A percentile compares a stretch with the other conserved stretches of the same genome.
Evolutionary conservation across 2,888 invertebrate species (phyloP).

Genomic region (Acanthopleura granulata): DNA sequence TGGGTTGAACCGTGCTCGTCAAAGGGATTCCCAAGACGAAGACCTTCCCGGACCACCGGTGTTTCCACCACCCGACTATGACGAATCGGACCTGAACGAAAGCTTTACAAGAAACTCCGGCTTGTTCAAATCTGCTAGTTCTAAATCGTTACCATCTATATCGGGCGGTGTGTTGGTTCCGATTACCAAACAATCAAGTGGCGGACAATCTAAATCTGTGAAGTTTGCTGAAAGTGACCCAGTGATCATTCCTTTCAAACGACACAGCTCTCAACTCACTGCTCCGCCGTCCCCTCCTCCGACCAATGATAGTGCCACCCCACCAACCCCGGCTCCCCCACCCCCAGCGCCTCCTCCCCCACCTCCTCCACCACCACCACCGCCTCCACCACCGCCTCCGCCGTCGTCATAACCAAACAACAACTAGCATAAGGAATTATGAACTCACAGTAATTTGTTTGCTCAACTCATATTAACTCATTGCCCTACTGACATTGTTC

Average conservation of each 20-base stretch:
- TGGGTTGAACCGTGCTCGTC: neutral
- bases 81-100: conserved; percentile 9
- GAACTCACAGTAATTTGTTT: too few relatives aligned
- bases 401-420: neutral
- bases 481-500: too few relatives aligned
- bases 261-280: neutral
- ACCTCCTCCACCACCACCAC: neutral
- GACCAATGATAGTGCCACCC: neutral
- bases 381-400: conserved; percentile 8
- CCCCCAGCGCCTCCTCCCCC: conserved; percentile 11
- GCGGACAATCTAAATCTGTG: conserved; percentile 15
- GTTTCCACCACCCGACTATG: conserved; percentile 9
- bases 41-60: neutral
- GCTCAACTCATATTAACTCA: too few relatives aligned
- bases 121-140: conserved; percentile 10
- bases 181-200: neutral
- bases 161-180: neutral
- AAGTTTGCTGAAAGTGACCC: conserved; percentile 11
- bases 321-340: neutral
- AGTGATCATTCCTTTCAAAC: neutral
- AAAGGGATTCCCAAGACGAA: neutral
- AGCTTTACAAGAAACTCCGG: conserved; percentile 1
- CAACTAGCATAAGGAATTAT: too few relatives aligned
- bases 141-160: neutral
- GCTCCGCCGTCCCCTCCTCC: neutral